A percentile compares a stretch with the other conserved stretches of the same genome.
Conservation (phyloP, 2,113 vertebrate species). For the Athene cunicularia region DNA sequence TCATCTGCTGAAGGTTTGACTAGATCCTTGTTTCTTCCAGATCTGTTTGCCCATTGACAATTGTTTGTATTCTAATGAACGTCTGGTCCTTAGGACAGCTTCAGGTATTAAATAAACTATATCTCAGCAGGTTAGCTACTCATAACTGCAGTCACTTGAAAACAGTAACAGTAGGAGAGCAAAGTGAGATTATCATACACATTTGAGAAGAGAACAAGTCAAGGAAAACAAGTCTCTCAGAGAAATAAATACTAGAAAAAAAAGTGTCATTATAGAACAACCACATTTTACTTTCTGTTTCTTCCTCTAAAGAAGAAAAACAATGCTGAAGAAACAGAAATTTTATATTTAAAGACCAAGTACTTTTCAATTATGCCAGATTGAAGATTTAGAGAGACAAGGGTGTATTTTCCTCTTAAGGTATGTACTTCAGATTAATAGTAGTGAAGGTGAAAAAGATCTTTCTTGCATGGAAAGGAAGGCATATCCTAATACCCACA, state of each 20-base stretch:
- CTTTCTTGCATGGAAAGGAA: not conserved
- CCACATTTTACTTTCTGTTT: not conserved
- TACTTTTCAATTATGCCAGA: slow-evolving; percentile 7
- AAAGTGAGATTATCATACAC: slow-evolving; percentile 4
- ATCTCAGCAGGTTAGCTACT: slow-evolving; percentile 53
- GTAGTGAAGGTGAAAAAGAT: not conserved
- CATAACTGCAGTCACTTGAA: slow-evolving; percentile 32
- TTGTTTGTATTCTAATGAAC: not conserved
- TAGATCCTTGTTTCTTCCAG: not conserved
- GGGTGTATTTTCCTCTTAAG: not conserved
- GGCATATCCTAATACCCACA: not conserved
- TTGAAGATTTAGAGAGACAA: not conserved
- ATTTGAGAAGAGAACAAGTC: slow-evolving; percentile 7
- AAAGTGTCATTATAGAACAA: not conserved
- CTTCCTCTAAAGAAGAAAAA: not conserved
- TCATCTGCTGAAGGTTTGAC: not conserved
- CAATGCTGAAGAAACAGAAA: not conserved
- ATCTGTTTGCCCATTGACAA: not conserved
- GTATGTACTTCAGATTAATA: not conserved
- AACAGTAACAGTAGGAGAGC: slow-evolving; percentile 28
- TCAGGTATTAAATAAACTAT: slow-evolving; percentile 11
- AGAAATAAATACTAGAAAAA: slow-evolving; percentile 43
- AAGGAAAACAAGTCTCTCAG: slow-evolving; percentile 12
- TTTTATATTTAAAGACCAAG: slow-evolving; percentile 1
- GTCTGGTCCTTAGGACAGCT: not conserved